Percentiles rank a stretch among this genome's conserved stretches.
Evolutionary conservation across 1,140 invertebrate species (phyloP).

Genomic region (Drosophila sproati): DNA sequence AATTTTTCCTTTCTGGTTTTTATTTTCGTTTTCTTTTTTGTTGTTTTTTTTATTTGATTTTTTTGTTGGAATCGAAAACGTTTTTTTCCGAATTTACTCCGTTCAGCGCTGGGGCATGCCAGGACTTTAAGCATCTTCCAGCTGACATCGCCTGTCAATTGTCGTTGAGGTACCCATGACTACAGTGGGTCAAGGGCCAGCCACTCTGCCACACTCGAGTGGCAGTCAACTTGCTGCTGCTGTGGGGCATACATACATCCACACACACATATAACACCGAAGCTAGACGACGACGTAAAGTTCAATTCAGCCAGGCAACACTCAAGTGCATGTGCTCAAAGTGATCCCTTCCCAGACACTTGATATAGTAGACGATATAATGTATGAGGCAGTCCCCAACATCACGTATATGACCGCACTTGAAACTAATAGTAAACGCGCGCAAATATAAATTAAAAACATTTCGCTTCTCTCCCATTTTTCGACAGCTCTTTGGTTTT

Average conservation of each 20-base stretch:
- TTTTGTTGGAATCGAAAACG: conserved; percentile 21
- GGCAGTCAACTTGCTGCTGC: neutral
- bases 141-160: conserved; percentile 45
- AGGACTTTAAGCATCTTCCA: conserved; percentile 40
- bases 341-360: neutral
- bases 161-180: conserved; percentile 22
- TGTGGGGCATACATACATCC: neutral
- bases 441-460: neutral
- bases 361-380: conserved; percentile 2
- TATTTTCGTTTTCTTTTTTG: conserved; percentile 16
- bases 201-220: neutral
- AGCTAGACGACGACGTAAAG: neutral
- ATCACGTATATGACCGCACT: neutral
- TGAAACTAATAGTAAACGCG: neutral
- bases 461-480: neutral
- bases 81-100: conserved; percentile 38
- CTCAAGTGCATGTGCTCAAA: neutral
- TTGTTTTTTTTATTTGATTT: neutral
- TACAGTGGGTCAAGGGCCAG: conserved; percentile 38
- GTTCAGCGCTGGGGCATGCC: conserved; percentile 26
- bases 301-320: neutral
- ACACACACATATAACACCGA: neutral
- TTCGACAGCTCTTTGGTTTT: neutral
- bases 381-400: neutral
- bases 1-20: conserved; percentile 4